Percentiles rank a stretch among this genome's conserved stretches.
Conservation (phyloP, 2,113 vertebrate species). For the Mastomys natalensis region DNA sequence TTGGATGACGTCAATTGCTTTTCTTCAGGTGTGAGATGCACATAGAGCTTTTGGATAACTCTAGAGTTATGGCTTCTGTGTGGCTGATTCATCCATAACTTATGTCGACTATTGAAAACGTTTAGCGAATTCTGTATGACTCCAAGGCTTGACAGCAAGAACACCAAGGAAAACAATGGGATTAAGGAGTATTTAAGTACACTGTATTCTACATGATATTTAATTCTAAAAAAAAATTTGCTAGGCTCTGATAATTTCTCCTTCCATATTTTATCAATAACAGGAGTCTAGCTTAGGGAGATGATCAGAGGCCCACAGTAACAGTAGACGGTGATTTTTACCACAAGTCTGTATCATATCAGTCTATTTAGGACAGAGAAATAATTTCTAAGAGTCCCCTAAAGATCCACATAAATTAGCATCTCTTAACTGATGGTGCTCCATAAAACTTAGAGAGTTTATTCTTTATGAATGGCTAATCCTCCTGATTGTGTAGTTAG, state of each 20-base stretch:
- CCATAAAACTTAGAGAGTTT: neutral
- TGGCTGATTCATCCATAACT: neutral
- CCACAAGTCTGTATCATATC: neutral
- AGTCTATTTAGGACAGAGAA: neutral
- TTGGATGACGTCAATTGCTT: neutral
- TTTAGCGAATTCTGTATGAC: neutral
- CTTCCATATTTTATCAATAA: neutral
- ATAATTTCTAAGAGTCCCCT: neutral
- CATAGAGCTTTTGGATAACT: neutral
- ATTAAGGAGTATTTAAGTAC: neutral
- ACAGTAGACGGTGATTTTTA: neutral
- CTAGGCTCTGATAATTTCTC: neutral
- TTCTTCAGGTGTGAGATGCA: neutral
- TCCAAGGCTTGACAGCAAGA: conserved; percentile 20
- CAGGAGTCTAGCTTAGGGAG: neutral
- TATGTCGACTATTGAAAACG: neutral
- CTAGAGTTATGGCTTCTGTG: neutral
- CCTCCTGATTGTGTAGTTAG: neutral
- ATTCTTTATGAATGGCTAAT: neutral
- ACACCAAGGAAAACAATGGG: conserved; percentile 7
- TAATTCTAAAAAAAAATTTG: conserved; percentile 21
- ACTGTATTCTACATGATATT: conserved; percentile 4
- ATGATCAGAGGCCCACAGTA: neutral
- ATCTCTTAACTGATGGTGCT: neutral
- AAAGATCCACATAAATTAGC: neutral